Evolutionary conservation across 2,888 invertebrate species (phyloP), one percentile per base, ranked within the genome.

Genomic region (Pecten maximus): DNA sequence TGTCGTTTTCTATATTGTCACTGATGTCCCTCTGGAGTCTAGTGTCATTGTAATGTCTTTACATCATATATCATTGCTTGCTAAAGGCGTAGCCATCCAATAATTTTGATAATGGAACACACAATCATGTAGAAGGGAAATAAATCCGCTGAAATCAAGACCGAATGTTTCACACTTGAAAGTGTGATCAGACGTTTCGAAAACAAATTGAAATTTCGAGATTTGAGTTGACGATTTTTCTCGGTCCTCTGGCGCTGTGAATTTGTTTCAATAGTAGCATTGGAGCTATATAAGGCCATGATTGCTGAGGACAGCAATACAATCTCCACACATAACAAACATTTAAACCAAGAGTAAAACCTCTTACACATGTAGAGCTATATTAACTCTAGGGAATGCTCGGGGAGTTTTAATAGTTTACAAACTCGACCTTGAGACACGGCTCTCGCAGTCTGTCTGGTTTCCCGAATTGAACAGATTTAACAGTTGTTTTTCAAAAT

Each of bases 121-220:
- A 74, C 74, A 74, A 74, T 74, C 74, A 74, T 35, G 35, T 74
- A 28, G 74, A 35, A 2, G 74, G 10, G 28, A 35, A 74, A 74
- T 28, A 0, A 74, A 3, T 74, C 35, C 28, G 74, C 10, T 35
- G 35, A 74, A 74, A 74, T 74, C 74, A 74, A 74, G 74, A 74
- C 74, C 74, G 74, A 74, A 28, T 35, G 35, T 35, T 74, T 74
- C 74, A 74, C 74, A 74, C 74, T 74, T 74, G 28, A 28, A 74
- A 74, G 74, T 74, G 74, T 74, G 74, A 74, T 28, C 74, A 74
- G 74, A 74, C 74, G 74, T 74, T 74, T 28, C 74, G 3, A 74
- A 74, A 74, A 74, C 74, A 74, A 74, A 74, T 74, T 74, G 28
- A 74, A 74, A 23, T 74, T 74, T 74, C 28, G 28, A 28, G 74